Evolutionary conservation across 2,888 invertebrate genomes (phyloP).

Genomic region (Gandaritis pyraliata): DNA sequence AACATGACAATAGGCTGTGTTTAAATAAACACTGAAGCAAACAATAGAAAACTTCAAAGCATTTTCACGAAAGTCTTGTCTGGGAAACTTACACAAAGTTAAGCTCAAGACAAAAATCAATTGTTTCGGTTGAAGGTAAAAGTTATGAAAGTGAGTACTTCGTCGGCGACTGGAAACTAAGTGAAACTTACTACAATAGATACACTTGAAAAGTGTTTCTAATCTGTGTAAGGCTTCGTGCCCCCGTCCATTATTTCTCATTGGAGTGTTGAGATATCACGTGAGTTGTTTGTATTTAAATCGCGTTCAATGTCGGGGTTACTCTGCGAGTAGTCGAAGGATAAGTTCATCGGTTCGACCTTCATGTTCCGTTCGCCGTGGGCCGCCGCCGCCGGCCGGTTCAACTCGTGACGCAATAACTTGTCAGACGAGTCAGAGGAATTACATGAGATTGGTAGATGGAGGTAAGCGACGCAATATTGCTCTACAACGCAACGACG

Average conservation of each 20-base stretch:
- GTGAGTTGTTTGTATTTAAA: constrained; percentile 8
- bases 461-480: constrained; percentile 10
- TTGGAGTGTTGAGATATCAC: constrained; percentile 4
- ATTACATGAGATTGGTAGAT: constrained; percentile 1
- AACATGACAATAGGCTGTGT: constrained; percentile 1
- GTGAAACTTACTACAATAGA: constrained; percentile 3
- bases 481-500: not conserved
- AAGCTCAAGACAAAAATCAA: constrained; percentile 11
- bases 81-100: not conserved
- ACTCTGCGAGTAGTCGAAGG: constrained; percentile 1
- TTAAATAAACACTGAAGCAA: not conserved
- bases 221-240: constrained; percentile 7
- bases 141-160: constrained; percentile 1
- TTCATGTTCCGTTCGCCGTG: constrained; percentile 22
- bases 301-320: constrained; percentile 29
- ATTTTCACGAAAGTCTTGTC: constrained; percentile 1
- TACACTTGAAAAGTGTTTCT: not conserved
- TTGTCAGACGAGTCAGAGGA: constrained; percentile 22
- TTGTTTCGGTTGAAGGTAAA: constrained; percentile 11
- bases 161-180: not conserved
- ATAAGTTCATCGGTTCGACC: constrained; percentile 26
- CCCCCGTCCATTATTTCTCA: constrained; percentile 1
- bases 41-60: not conserved
- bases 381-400: constrained; percentile 6
- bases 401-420: constrained; percentile 20